Base-by-base conservation (phyloP, 2,113 vertebrate genomes). In the Lanius ludovicianus region DNA sequence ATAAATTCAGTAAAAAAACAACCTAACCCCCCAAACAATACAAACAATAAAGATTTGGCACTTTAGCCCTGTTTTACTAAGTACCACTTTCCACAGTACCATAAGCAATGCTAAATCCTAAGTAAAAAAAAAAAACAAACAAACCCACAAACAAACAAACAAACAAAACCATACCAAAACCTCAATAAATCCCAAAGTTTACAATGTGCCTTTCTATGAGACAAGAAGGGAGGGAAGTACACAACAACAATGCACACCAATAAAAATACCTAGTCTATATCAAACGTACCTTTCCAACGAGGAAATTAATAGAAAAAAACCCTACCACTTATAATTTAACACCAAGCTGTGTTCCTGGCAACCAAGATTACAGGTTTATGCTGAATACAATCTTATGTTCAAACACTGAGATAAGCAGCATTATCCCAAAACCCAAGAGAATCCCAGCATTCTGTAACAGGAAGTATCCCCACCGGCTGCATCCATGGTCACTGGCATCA, bases 361-460 rank as follows among this genome's bases (percentile, higher is more conserved):
- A 87, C 33, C 63, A 94, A 91, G 71, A 89, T 97, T 98, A 99
- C 90, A 99, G 97, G 33, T 98, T 98, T 94, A 99, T 97, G 97
- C 98, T 98, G 97, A 99, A 98, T 83, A 98, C 98, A 97, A 99
- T 99, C 97, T 98, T 99, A 96, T 99, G 98, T 96, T 99, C 99
- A 95, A 99, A 99, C 56, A 99, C 85, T 4, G 99, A 99, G 91
- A 99, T 99, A 53, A 99, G 97, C 89, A 99, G 98, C 99, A 99
- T 99, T 91, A 99, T 99, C 93, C 98, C 97, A 97, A 99, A 99
- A 47, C 99, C 99, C 92, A 99, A 96, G 65, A 99, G 98, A 96
- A 99, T 99, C 60, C 99, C 99, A 90, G 99, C 99, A 30, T 99
- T 99, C 98, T 99, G 99, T 68, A 99, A 98, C 75, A 99, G 98